Evolutionary conservation across 2,797 vertebrate genomes (phyloP), one percentile per base, ranked within the genome.

Genomic region (Carapus acus): DNA sequence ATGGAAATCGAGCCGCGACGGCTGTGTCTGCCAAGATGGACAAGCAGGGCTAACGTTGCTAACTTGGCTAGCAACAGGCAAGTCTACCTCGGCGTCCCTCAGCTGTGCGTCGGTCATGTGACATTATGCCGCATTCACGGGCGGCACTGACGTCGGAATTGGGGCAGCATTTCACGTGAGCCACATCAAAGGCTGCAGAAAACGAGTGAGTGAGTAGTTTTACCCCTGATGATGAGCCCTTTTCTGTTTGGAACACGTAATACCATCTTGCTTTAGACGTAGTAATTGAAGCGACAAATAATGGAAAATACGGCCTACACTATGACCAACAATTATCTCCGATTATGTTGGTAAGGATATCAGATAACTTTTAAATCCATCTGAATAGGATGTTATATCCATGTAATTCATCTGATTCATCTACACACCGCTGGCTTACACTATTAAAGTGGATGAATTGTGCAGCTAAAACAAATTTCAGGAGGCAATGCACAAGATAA

Each of bases 21-120:
- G 8, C 22, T 16, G 24, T 33, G 50, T 52, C 55, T 53, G 23
- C 38, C 62, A 54, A 70, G 58, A 65, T 71, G 66, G 58, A n/a
- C 50, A 11, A 44, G 62, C 69, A 22, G 55, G 43, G 79, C 76
- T 83, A 83, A 71, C 56, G 58, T 7, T 9, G 83, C 82, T 83
- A 82, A 58, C 60, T n/a, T 52, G 59, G 77, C 66, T 83, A 80
- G 63, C 74, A 70, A 55, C 48, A 54, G 67, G 59, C 77, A 64
- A 82, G 64, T 64, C 76, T 74, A 40, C 67, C 55, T 67, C 76
- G 52, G 64, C 74, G 52, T 69, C 74, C 54, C 78, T 84, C 83
- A 85, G 84, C 84, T 83, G 81, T 80, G 71, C 55, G 1, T 31
- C 27, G 49, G 68, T 84, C 84, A 86, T 34, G 79, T 86, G 84